Evolutionary conservation across 2,888 invertebrate species (phyloP), one percentile per base, ranked within the genome.

Genomic region (Ferdinandea cuprea): DNA sequence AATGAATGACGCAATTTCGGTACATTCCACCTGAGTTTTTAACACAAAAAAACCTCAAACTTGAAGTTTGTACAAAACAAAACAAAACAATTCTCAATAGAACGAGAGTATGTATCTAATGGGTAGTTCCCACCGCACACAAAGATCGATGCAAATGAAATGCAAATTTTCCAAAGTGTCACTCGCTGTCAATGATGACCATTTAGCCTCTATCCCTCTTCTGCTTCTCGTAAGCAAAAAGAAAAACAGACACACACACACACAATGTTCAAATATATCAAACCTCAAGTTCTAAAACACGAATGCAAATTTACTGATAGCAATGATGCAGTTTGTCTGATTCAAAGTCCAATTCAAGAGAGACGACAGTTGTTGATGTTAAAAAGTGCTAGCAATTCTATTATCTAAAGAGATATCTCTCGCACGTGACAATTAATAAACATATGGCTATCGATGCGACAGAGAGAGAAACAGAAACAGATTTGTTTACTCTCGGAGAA

Each of bases 341-440:
- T 66, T 52, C 30, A 65, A 44, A 78, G 58, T 58, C 58, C 72
- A 52, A 30, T 44, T 17, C 25, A 42, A 72, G 65, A 19, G n/a
- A n/a, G n/a, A n/a, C n/a, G 71, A 63, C 54, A 65, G 63, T 50
- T 42, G 35, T 56, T 46, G 25, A 54, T 32, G 32, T 69, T 68
- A 11, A 61, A 46, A 17, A 37, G 17, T 35, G 42, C 58, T 40
- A 19, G n/a, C n/a, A n/a, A n/a, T n/a, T n/a, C 42, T 65, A 40
- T 35, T 56, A 56, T 65, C 65, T 72, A 35, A 17, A 21, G 19
- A 66, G 65, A 78, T 73, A 59, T 66, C 54, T 46, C 13, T 37
- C 35, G 46, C 73, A 59, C 66, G 73, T 79, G 73, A 79, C 61
- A 56, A 32, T 52, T 59, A 59, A 79, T 54, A 72, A 59, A 17